These are phyloP conservation scores for Melanostoma mellinum DNA, from an alignment of 2,888 invertebrate species.

Conservation along the genomic window DNA sequence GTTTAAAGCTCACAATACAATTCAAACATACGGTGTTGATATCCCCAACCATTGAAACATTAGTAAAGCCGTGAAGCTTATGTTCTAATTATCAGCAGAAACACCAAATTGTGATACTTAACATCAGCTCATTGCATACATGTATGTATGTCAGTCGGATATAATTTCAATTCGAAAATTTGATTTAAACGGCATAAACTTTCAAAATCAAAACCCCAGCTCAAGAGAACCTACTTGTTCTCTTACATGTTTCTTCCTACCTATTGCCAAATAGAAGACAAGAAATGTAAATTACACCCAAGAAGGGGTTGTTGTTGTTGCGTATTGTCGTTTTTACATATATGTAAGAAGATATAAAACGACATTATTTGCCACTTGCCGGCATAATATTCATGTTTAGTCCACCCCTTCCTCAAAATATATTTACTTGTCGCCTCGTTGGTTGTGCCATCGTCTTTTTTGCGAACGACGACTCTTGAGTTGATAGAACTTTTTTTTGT, in stretches of 20 bases:
- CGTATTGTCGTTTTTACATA: slow-evolving; percentile 34
- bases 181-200: background rate
- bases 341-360: slow-evolving; percentile 32
- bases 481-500: slow-evolving; percentile 37
- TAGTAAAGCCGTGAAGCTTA: too few species aligned
- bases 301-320: slow-evolving; percentile 44
- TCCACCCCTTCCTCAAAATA: background rate
- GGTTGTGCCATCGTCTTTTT: background rate
- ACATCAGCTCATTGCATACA: too few species aligned
- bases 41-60: too few species aligned
- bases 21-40: too few species aligned
- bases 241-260: too few species aligned
- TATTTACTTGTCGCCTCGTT: background rate
- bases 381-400: slow-evolving; percentile 34
- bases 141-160: background rate
- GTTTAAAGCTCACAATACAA: too few species aligned
- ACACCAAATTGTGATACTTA: too few species aligned
- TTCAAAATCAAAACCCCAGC: background rate
- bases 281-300: slow-evolving; percentile 46
- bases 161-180: slow-evolving; percentile 7
- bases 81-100: too few species aligned
- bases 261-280: slow-evolving; percentile 13
- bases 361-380: slow-evolving; percentile 41
- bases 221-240: background rate
- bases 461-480: background rate